Evolutionary conservation across 2,888 invertebrate species (phyloP), one percentile per base, ranked within the genome.

Genomic region (Frankliniella intonsa): DNA sequence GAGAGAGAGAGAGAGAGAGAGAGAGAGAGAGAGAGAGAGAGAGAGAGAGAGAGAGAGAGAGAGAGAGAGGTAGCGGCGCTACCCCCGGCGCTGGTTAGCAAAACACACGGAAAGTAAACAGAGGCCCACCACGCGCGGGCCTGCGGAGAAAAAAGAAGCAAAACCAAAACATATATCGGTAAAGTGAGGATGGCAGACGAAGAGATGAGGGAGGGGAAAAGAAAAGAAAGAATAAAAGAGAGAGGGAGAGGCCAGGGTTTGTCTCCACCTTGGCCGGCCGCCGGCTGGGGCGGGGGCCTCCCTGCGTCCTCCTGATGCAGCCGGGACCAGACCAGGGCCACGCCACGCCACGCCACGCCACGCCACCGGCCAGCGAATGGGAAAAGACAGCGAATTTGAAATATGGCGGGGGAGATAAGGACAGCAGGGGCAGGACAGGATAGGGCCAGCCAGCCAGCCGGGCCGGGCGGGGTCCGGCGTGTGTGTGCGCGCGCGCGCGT

Each of bases 91-190:
- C 38, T 38, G 69, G 69, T 76, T 76, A 25, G 69, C 69, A 76
- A 76, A 76, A 76, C 69, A 76, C n/a, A 76, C 69, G 25, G 12
- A 76, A 76, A 76, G 69, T 76, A 76, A 76, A 76, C 69, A 76
- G 69, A 76, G 22, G 22, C 25, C 22, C 55, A 55, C 17, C 38
- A 38, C 38, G 38, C 38, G 38, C 38, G 38, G 38, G 38, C n/a
- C n/a, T n/a, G n/a, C n/a, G n/a, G 55, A 55, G 5, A 38, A 38
- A 38, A 38, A 55, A 55, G 14, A 12, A 55, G 19, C 5, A 55
- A 19, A 55, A 55, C 17, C 14, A 55, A 55, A 55, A 55, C 55
- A 55, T 12, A 55, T 55, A 55, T 19, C 17, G 25, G 25, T 22
- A 76, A 25, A 25, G 11, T 25, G 69, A 25, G 25, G 25, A 25